Conservation (phyloP, 2,888 invertebrate species). For the Andrena flavipes region DNA sequence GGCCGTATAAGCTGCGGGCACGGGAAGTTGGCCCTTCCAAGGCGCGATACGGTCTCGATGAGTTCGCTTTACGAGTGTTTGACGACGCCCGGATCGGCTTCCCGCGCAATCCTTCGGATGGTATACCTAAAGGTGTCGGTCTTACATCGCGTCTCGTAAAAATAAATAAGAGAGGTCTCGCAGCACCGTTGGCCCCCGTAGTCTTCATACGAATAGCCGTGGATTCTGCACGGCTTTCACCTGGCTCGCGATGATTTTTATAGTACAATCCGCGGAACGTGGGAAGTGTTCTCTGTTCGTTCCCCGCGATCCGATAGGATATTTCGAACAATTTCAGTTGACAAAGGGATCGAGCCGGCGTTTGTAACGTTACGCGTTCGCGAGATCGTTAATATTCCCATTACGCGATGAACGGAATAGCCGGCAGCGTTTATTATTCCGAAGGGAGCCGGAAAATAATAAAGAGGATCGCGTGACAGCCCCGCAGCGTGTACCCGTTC, state of each 20-base stretch:
- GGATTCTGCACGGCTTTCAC: not conserved
- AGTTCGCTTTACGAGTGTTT: constrained; percentile 48
- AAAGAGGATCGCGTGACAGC: constrained; percentile 13
- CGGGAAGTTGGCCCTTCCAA: constrained; percentile 13
- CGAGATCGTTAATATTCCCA: not conserved
- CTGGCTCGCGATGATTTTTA: not conserved
- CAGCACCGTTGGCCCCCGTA: not conserved
- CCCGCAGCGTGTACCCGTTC: not conserved
- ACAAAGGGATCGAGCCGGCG: not conserved
- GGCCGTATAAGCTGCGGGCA: constrained; percentile 19
- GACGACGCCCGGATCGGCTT: constrained; percentile 31
- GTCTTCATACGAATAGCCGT: not conserved
- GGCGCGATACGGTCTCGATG: constrained; percentile 33
- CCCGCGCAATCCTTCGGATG: not conserved
- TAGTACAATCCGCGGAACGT: too few relatives aligned
- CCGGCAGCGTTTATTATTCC: constrained; percentile 7
- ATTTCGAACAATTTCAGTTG: not conserved
- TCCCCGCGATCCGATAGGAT: not conserved
- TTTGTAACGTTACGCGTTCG: not conserved
- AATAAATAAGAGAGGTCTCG: constrained; percentile 28
- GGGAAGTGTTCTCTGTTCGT: not conserved
- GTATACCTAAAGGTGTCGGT: constrained; percentile 21
- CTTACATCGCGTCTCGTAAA: constrained; percentile 14
- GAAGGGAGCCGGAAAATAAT: constrained; percentile 13
- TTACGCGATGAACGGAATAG: not conserved